phyloP scores from a whole-genome alignment of 1,140 invertebrate genomes.

The Ephestia elutella region DNA sequence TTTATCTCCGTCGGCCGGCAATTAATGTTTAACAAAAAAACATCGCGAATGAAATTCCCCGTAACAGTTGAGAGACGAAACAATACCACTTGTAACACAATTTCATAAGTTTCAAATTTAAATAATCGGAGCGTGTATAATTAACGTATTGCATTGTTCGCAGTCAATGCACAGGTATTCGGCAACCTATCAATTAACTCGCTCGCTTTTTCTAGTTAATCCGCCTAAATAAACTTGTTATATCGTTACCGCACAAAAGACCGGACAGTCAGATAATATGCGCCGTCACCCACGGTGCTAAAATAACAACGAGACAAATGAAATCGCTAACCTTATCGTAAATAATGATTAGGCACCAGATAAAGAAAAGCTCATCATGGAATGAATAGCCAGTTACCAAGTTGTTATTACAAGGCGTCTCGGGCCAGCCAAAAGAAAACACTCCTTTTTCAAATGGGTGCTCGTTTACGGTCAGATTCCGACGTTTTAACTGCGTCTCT shows the following conservation, averaged over 20 bases:
- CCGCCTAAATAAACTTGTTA: constrained; percentile 57
- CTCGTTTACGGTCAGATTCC: constrained; percentile 62
- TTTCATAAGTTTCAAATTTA: constrained; percentile 69
- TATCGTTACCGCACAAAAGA: constrained; percentile 28
- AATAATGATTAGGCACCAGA: constrained; percentile 61
- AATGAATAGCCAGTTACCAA: constrained; percentile 60
- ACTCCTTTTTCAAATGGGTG: constrained; percentile 59
- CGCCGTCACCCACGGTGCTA: constrained; percentile 31
- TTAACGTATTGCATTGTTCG: constrained; percentile 62
- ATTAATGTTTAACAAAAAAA: constrained; percentile 62
- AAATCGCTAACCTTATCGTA: constrained; percentile 34
- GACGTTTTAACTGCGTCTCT: constrained; percentile 65
- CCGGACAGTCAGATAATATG: constrained; percentile 31
- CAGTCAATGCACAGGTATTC: constrained; percentile 60
- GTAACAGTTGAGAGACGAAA: constrained; percentile 41
- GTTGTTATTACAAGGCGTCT: constrained; percentile 52
- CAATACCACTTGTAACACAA: constrained; percentile 38
- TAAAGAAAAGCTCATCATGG: constrained; percentile 65
- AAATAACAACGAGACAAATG: constrained; percentile 49
- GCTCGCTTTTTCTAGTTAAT: constrained; percentile 34
- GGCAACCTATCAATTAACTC: constrained; percentile 57
- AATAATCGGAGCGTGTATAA: constrained; percentile 66
- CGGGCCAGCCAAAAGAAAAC: constrained; percentile 51
- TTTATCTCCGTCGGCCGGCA: constrained; percentile 65
- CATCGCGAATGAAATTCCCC: constrained; percentile 59